phyloP scores from a whole-genome alignment of 2,888 invertebrate species.

The Eupithecia inturbata region DNA sequence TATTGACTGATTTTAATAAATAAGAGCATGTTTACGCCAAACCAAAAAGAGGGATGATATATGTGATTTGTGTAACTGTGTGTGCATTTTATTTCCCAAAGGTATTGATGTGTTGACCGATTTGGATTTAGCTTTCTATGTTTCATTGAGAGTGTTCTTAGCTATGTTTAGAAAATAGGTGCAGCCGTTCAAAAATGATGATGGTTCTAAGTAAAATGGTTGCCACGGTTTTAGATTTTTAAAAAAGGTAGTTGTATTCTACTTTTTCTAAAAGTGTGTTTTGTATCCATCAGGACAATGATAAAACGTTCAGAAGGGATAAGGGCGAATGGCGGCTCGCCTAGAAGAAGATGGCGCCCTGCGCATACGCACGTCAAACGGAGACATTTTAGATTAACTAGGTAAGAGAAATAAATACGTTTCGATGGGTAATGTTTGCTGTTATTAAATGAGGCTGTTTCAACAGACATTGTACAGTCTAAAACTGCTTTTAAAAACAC shows the following conservation, averaged over 20 bases:
- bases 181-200: too few species aligned
- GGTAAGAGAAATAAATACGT: constrained; percentile 65
- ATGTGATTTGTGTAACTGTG: too few species aligned
- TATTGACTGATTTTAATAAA: neutral
- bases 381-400: constrained; percentile 94
- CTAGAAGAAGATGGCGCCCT: constrained; percentile 87
- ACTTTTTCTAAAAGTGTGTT: constrained; percentile 9
- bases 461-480: too few species aligned
- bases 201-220: too few species aligned
- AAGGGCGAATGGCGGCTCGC: constrained; percentile 86
- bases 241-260: neutral
- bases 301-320: constrained; percentile 94
- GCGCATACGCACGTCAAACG: constrained; percentile 92
- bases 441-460: neutral
- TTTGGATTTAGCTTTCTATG: too few species aligned
- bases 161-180: too few species aligned
- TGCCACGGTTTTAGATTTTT: too few species aligned
- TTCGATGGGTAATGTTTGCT: neutral
- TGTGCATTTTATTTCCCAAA: too few species aligned
- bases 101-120: too few species aligned
- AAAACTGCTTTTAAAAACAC: too few species aligned
- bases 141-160: too few species aligned
- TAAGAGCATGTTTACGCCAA: neutral
- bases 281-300: constrained; percentile 87
- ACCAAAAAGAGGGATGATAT: neutral